Percentiles rank a stretch among this genome's conserved stretches.
Evolutionary conservation across 2,797 vertebrate species (phyloP).

Genomic region (Nyctalus aviator): DNA sequence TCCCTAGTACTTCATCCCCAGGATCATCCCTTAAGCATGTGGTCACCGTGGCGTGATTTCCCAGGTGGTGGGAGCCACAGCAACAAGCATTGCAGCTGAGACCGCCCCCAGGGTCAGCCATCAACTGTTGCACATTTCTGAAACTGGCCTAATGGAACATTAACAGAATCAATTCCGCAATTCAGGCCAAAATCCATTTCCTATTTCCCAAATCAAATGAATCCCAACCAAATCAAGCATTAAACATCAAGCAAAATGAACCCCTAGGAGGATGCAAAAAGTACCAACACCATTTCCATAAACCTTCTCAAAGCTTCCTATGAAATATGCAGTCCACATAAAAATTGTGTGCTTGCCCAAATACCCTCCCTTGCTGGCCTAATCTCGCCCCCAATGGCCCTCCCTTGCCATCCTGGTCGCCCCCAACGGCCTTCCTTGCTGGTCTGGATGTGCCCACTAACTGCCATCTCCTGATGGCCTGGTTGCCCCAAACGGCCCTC

Average conservation of each 20-base stretch:
- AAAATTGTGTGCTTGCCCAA: background rate
- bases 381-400: no score
- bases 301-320: background rate
- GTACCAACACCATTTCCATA: background rate
- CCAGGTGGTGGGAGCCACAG: background rate
- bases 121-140: background rate
- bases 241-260: background rate
- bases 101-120: background rate
- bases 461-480: no score
- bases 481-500: no score
- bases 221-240: background rate
- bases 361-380: no score
- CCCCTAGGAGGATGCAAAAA: background rate
- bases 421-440: no score
- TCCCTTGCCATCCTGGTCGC: no score
- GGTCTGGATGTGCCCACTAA: no score
- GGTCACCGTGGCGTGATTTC: background rate
- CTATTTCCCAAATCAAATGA: background rate
- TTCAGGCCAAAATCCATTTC: background rate
- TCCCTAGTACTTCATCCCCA: background rate
- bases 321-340: background rate
- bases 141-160: background rate
- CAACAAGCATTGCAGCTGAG: background rate
- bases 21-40: background rate
- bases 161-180: background rate